These are phyloP conservation scores for Brachylomia viminalis DNA, from an alignment of 2,888 invertebrate species.

Conservation along the genomic window DNA sequence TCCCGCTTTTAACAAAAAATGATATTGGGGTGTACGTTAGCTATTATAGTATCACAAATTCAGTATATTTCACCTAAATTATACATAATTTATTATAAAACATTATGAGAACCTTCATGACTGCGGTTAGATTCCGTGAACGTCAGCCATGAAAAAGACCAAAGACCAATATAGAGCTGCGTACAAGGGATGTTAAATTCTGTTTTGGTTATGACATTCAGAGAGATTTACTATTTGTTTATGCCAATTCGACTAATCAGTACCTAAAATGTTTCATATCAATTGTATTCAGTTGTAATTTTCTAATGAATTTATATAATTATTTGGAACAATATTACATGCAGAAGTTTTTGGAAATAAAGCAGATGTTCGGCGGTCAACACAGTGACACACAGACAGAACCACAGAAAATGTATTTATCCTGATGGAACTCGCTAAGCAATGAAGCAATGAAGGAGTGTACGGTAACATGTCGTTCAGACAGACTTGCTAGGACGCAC, in stretches of 20 bases:
- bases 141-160: conserved; percentile 91
- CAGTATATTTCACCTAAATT: conserved; percentile 72
- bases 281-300: background rate
- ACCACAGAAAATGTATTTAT: no score
- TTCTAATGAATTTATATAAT: background rate
- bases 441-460: background rate
- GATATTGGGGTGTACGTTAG: conserved; percentile 31
- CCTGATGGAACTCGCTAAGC: background rate
- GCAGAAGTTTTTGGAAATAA: background rate
- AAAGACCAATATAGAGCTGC: conserved; percentile 69
- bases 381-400: background rate
- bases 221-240: conserved; percentile 8
- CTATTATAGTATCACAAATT: conserved; percentile 58
- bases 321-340: background rate
- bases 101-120: conserved; percentile 88
- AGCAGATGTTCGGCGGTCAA: background rate
- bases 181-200: conserved; percentile 18
- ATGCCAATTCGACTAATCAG: conserved; percentile 31
- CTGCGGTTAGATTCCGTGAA: conserved; percentile 85
- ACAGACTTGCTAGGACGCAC: background rate
- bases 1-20: conserved; percentile 37
- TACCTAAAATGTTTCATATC: background rate
- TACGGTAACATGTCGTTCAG: background rate
- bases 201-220: background rate
- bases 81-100: conserved; percentile 72